Percentiles rank a stretch among this genome's conserved stretches.
These are phyloP conservation scores for Sitophilus oryzae DNA, from an alignment of 1,140 invertebrate species.

Conservation along the genomic window DNA sequence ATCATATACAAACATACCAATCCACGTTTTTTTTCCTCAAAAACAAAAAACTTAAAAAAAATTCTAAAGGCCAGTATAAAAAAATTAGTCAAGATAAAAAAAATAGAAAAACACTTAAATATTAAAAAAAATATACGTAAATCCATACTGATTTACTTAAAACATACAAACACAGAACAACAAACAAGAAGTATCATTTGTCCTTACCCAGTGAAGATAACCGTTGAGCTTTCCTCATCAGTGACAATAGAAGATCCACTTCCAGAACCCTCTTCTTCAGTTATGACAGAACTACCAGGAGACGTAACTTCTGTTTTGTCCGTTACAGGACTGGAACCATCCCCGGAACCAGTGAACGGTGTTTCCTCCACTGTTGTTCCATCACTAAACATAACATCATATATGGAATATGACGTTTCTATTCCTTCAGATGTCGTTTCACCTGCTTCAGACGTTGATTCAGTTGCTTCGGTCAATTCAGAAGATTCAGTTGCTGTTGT, in stretches of 20 bases:
- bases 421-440: slow-evolving; percentile 23
- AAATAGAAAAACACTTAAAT: no score
- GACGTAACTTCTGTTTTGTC: slow-evolving; percentile 12
- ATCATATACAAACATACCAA: no score
- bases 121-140: no score
- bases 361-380: slow-evolving; percentile 27
- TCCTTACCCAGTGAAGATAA: slow-evolving; percentile 8
- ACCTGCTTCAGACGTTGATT: slow-evolving; percentile 2
- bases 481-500: slow-evolving; percentile 6
- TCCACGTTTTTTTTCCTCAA: no score
- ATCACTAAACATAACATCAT: slow-evolving; percentile 61
- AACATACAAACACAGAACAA: not conserved
- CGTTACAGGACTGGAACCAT: slow-evolving; percentile 16
- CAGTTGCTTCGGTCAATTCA: not conserved
- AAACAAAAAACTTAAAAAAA: no score
- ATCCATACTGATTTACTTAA: not conserved
- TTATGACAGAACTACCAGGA: slow-evolving; percentile 7
- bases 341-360: slow-evolving; percentile 36
- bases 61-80: no score
- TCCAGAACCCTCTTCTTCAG: slow-evolving; percentile 22
- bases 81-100: no score
- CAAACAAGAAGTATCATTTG: not conserved
- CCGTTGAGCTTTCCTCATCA: slow-evolving; percentile 3
- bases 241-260: slow-evolving; percentile 6
- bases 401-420: slow-evolving; percentile 42